Conservation (phyloP, 2,113 vertebrate species). For the Solea solea region DNA sequence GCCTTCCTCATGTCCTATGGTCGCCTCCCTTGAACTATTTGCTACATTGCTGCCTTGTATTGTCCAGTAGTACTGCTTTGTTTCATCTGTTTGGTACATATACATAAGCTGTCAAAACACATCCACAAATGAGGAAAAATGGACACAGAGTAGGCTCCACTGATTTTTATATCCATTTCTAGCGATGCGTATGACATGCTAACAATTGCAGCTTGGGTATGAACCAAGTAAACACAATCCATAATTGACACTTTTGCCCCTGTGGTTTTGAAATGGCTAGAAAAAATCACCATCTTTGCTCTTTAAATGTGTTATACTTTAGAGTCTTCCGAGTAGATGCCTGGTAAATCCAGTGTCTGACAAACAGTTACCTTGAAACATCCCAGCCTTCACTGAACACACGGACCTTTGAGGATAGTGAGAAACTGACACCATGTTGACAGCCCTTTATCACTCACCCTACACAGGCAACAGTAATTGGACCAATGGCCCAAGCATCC, state of each 20-base stretch:
- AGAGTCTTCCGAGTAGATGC: neutral
- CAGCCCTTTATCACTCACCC: conserved; percentile 75
- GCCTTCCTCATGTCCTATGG: too few species aligned
- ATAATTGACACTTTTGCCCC: neutral
- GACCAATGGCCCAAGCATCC: conserved; percentile 98
- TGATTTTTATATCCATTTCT: too few species aligned
- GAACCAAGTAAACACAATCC: too few species aligned
- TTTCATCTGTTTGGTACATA: too few species aligned
- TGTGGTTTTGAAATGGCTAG: neutral
- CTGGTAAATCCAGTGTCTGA: neutral
- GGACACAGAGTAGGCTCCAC: too few species aligned
- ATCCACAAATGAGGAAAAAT: too few species aligned
- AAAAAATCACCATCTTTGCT: neutral
- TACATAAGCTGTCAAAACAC: too few species aligned
- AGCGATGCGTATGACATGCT: too few species aligned
- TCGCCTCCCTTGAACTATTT: too few species aligned
- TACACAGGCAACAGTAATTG: conserved; percentile 93
- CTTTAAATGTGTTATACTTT: neutral
- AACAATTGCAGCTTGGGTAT: too few species aligned
- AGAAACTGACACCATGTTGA: neutral
- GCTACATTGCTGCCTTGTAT: too few species aligned
- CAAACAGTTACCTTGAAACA: neutral
- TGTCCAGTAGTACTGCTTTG: too few species aligned
- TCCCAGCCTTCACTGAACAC: neutral
- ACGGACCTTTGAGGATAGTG: neutral